These are phyloP conservation scores for Gonioctena quinquepunctata DNA, from an alignment of 1,140 invertebrate genomes.

Conservation along the genomic window DNA sequence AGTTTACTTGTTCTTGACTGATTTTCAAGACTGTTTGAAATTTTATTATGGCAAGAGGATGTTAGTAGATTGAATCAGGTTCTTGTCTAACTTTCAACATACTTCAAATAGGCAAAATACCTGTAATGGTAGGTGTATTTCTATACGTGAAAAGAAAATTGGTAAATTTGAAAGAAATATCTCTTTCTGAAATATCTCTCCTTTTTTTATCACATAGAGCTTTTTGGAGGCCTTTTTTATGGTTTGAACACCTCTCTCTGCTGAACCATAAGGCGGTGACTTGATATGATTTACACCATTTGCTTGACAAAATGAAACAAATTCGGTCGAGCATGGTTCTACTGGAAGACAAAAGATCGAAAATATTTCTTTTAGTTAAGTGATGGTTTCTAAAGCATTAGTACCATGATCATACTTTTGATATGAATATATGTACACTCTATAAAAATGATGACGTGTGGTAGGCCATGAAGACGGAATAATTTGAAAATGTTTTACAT, in stretches of 20 bases:
- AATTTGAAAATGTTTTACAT: conserved; percentile 9
- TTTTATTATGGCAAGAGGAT: background rate
- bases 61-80: background rate
- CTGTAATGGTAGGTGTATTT: background rate
- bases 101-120: background rate
- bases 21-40: background rate
- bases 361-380: conserved; percentile 33
- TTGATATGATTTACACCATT: conserved; percentile 19
- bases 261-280: conserved; percentile 18
- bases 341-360: conserved; percentile 26
- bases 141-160: background rate
- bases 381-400: conserved; percentile 20
- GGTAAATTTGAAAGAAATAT: background rate
- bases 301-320: conserved; percentile 12
- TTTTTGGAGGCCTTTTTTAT: background rate
- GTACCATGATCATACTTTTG: conserved; percentile 12
- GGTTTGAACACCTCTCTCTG: conserved; percentile 41
- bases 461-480: background rate
- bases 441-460: conserved; percentile 14
- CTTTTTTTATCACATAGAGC: background rate
- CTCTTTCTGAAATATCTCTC: background rate
- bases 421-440: conserved; percentile 27
- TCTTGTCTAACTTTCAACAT: background rate
- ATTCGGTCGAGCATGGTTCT: conserved; percentile 5
- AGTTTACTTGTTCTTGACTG: background rate